These are phyloP conservation scores for Sapajus apella DNA, from an alignment of 2,113 vertebrate species.

Conservation along the genomic window DNA sequence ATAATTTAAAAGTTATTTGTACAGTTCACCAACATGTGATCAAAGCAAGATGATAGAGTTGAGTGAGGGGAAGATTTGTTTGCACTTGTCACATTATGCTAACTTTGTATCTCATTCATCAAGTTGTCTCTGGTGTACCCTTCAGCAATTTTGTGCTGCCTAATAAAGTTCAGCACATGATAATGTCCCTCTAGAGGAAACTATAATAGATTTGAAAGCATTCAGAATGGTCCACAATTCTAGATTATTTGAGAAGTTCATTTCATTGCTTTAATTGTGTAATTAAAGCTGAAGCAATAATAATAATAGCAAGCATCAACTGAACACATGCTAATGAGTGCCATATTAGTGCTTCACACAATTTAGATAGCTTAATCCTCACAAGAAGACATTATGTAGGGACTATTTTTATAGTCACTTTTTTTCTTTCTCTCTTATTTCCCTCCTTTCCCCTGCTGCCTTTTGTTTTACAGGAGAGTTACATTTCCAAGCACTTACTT, in stretches of 20 bases:
- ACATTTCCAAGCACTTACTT: neutral
- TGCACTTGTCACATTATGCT: neutral
- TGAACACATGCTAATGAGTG: neutral
- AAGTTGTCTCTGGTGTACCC: neutral
- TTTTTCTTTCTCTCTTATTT: neutral
- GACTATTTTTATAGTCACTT: neutral
- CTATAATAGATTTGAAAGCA: neutral
- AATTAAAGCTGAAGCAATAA: neutral
- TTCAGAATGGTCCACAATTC: neutral
- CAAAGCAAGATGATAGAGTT: neutral
- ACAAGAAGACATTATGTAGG: fast-evolving
- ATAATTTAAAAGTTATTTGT: conserved; percentile 39
- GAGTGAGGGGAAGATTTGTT: neutral
- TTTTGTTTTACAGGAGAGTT: neutral
- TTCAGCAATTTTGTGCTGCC: neutral
- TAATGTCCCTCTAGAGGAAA: neutral
- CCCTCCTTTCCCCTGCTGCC: neutral
- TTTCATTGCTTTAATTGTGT: neutral
- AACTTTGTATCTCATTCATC: neutral
- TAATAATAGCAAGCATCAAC: neutral
- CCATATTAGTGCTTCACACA: neutral
- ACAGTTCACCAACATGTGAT: neutral
- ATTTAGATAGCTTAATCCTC: neutral
- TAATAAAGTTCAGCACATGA: neutral
- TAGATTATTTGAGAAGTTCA: neutral